Percentiles rank a stretch among this genome's conserved stretches.
phyloP scores from a whole-genome alignment of 2,888 invertebrate genomes.

The Rhopalosiphum nymphaeae region DNA sequence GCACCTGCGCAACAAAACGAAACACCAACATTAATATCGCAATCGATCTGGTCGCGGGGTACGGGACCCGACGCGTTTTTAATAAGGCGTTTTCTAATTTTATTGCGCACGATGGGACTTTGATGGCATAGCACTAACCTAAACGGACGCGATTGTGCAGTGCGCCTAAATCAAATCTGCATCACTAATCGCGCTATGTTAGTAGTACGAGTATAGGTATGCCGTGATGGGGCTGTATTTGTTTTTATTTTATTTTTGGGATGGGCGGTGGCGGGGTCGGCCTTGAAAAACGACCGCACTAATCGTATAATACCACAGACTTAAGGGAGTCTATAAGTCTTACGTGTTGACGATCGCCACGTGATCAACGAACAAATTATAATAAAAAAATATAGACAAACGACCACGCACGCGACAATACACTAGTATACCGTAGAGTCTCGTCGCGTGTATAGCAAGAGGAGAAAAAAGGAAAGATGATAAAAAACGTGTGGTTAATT shows the following conservation, averaged over 20 bases:
- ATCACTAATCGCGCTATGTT: not conserved
- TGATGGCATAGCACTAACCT: not conserved
- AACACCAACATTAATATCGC: conserved; percentile 32
- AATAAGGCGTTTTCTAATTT: not conserved
- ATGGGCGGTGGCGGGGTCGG: too few relatives aligned
- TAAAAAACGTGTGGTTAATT: conserved; percentile 50
- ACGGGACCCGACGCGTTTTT: not conserved
- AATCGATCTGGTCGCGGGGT: not conserved
- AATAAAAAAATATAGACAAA: not conserved
- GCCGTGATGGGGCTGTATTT: not conserved
- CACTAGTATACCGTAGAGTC: conserved; percentile 13
- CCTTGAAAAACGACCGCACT: not conserved
- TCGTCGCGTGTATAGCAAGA: not conserved
- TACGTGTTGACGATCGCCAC: not conserved
- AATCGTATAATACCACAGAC: not conserved
- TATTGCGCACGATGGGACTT: not conserved
- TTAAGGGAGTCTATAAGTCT: not conserved
- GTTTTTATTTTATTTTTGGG: not conserved
- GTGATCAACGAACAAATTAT: not conserved
- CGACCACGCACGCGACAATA: conserved; percentile 37
- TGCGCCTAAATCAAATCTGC: not conserved
- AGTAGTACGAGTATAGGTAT: not conserved
- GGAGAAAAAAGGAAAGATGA: not conserved
- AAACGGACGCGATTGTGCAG: not conserved
- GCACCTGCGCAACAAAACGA: conserved; percentile 76